Percentiles rank a stretch among this genome's conserved stretches.
Evolutionary conservation across 1,140 invertebrate species (phyloP).

Genomic region (Chrysomallon squamiferum): DNA sequence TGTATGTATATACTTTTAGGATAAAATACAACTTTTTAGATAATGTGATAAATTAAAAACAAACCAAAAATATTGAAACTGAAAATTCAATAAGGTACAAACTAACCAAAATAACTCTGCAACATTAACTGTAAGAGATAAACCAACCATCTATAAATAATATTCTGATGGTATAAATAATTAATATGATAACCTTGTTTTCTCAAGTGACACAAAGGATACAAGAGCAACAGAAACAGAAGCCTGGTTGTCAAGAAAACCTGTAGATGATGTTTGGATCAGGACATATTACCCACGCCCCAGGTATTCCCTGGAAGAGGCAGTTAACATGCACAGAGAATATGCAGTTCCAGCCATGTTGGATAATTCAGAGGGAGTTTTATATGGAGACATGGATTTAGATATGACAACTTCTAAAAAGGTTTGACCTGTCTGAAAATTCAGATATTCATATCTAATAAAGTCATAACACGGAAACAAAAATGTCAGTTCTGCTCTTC

Average conservation of each 20-base stretch:
- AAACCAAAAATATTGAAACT: too few relatives aligned
- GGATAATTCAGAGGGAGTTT: slow-evolving; percentile 33
- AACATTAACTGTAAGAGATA: too few relatives aligned
- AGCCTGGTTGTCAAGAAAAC: slow-evolving; percentile 15
- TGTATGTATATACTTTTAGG: too few relatives aligned
- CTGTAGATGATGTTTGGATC: slow-evolving; percentile 49
- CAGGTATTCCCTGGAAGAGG: slow-evolving; percentile 30
- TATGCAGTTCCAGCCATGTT: slow-evolving; percentile 49
- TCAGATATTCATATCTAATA: neutral
- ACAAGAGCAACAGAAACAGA: neutral
- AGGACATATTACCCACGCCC: slow-evolving; percentile 33
- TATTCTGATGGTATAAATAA: too few relatives aligned
- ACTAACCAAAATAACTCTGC: too few relatives aligned
- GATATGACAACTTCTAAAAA: slow-evolving; percentile 47
- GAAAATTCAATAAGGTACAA: too few relatives aligned
- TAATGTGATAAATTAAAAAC: too few relatives aligned
- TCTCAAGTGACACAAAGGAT: neutral
- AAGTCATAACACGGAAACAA: too few relatives aligned
- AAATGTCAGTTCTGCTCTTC: too few relatives aligned
- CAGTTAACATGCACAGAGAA: slow-evolving; percentile 42
- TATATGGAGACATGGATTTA: slow-evolving; percentile 44
- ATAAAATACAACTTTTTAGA: too few relatives aligned
- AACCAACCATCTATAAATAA: too few relatives aligned
- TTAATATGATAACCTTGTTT: too few relatives aligned
- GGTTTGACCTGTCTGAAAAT: slow-evolving; percentile 31